Conservation (phyloP, 2,113 vertebrate genomes). For the Brachirus orientalis region DNA sequence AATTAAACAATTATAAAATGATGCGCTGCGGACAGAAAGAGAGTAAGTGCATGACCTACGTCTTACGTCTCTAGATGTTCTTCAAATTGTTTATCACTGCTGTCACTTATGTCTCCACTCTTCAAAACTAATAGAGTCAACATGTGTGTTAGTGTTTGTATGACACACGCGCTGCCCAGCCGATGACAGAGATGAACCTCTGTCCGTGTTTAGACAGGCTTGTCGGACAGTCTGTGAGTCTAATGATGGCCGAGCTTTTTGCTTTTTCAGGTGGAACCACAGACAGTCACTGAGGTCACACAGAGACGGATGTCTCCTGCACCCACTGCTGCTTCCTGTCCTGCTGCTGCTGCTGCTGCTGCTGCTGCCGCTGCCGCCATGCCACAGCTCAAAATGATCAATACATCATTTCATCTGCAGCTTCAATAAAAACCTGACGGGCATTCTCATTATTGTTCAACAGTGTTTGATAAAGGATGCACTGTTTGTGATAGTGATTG, state of each 20-base stretch:
- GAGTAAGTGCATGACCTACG: too few relatives aligned
- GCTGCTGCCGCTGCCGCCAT: conserved; percentile 1
- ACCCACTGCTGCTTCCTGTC: conserved; percentile 28
- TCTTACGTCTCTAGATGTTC: too few relatives aligned
- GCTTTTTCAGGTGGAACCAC: conserved; percentile 72
- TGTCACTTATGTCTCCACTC: neutral
- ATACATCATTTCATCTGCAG: neutral
- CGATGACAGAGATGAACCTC: conserved; percentile 41
- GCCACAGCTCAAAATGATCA: neutral
- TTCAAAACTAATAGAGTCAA: conserved; percentile 10
- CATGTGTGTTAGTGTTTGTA: conserved; percentile 35
- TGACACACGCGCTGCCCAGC: conserved; percentile 1
- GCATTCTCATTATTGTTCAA: too few relatives aligned
- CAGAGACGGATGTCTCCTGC: conserved; percentile 25
- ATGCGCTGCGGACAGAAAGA: too few relatives aligned
- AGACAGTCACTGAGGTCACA: conserved; percentile 57
- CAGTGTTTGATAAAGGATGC: too few relatives aligned
- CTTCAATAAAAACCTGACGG: neutral
- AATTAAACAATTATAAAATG: too few relatives aligned
- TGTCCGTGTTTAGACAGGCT: conserved; percentile 51
- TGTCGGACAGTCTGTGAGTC: conserved; percentile 16
- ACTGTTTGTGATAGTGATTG: too few relatives aligned
- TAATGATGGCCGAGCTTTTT: conserved; percentile 40
- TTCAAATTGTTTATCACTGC: conserved; percentile 5
- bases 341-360: neutral